Evolutionary conservation across 2,797 vertebrate species (phyloP), one percentile per base, ranked within the genome.

Genomic region (Monodelphis domestica): DNA sequence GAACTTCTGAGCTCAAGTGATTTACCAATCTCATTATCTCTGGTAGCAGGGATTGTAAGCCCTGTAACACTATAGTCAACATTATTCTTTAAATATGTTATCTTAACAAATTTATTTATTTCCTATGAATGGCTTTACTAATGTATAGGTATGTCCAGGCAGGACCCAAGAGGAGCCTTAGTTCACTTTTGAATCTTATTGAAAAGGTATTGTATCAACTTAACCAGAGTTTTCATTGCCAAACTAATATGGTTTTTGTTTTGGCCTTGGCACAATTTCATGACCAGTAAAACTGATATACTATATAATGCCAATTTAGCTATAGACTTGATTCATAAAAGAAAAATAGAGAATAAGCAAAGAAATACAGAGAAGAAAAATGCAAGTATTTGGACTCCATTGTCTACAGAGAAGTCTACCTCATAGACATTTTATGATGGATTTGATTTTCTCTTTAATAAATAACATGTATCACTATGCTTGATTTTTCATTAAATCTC

Each of bases 361-460:
- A 45, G 21, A 78, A 21, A 45, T 78, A 45, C 9, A 24, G 9
- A 45, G 21, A 26, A 15, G 7, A 38, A 38, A 78, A 45, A 45
- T 9, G 38, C 2, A 45, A 21, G 11, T 6, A 45, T 45, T 21
- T 78, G 12, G 53, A 29, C 0, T 53, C 30, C 45, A 88, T 29
- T 33, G 11, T 50, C 88, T 92, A 92, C 52, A 45, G 38, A 45
- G 30, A 78, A 45, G 78, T 24, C 21, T 78, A 45, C 30, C 14
- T 91, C 92, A 90, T 53, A n/a, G 14, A 38, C 38, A 88, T 2
- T 12, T 57, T 55, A 1, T 24, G 57, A 89, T 87, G 54, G 84
- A 54, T 33, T 54, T 54, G 5, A 57, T 91, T 94, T 95, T 56
- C 50, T 45, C 51, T 53, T 89, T 12, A 94, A 95, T 78, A 63